Conservation (phyloP, 2,113 vertebrate genomes). For the Caranx ignobilis region DNA sequence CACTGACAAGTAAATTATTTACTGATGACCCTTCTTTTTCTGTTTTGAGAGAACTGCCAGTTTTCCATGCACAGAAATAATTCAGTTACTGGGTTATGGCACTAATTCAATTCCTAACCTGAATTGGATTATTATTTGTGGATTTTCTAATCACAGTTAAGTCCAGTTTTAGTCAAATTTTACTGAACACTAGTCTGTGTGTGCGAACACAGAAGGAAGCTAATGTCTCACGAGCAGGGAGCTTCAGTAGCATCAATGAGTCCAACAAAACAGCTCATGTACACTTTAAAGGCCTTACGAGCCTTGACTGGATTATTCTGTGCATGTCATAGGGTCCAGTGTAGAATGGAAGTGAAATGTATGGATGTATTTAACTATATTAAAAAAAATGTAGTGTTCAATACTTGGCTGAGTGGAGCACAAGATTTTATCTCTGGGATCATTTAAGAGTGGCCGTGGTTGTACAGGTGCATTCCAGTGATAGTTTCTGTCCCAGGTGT, state of each 20-base stretch:
- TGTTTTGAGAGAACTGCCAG: neutral
- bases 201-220: neutral
- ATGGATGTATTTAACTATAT: conserved; percentile 20
- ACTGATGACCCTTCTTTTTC: neutral
- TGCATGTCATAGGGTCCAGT: conserved; percentile 5
- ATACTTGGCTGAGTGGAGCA: conserved; percentile 1
- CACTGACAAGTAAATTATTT: conserved; percentile 16
- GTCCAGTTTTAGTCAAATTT: too few relatives aligned
- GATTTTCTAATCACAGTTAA: neutral
- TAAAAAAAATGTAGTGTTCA: conserved; percentile 3
- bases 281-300: conserved; percentile 10
- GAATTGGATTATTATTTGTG: neutral
- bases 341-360: neutral
- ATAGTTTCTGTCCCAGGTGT: neutral
- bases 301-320: conserved; percentile 11
- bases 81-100: neutral
- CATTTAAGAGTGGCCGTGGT: neutral
- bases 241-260: neutral
- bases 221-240: neutral
- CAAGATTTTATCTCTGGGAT: neutral
- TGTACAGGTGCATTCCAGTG: conserved; percentile 8
- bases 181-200: too few relatives aligned
- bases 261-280: neutral
- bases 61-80: conserved; percentile 17
- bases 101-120: neutral